These are phyloP conservation scores for Dusona sp. DNA, from an alignment of 2,888 invertebrate species.

Conservation along the genomic window DNA sequence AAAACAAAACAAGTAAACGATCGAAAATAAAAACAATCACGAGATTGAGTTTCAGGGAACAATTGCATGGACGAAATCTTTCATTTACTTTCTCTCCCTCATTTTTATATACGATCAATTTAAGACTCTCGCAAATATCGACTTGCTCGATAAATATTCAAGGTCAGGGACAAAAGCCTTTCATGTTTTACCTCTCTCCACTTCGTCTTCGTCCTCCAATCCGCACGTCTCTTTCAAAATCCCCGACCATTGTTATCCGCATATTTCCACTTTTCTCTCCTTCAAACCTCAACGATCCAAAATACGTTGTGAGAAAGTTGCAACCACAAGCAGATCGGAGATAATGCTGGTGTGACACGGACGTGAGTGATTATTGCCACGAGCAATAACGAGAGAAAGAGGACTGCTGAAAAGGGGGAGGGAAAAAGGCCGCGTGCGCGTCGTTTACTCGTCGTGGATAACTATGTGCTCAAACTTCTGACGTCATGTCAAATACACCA, in stretches of 20 bases:
- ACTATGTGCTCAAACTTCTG: slow-evolving; percentile 29
- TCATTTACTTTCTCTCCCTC: neutral
- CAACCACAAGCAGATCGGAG: neutral
- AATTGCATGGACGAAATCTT: neutral
- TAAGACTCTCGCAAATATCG: neutral
- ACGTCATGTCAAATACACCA: slow-evolving; percentile 41
- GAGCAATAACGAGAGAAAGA: neutral
- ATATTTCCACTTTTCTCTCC: slow-evolving; percentile 6
- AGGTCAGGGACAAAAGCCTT: slow-evolving; percentile 53
- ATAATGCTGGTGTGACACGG: slow-evolving; percentile 18
- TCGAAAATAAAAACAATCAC: neutral
- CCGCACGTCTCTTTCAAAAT: neutral
- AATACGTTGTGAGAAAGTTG: neutral
- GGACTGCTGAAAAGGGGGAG: neutral
- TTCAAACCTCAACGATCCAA: neutral
- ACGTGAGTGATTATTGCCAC: slow-evolving; percentile 44
- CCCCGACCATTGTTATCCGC: slow-evolving; percentile 48
- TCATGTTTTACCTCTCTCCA: neutral
- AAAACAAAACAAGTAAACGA: neutral
- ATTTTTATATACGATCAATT: neutral
- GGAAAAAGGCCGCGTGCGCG: slow-evolving; percentile 35
- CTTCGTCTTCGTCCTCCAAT: neutral
- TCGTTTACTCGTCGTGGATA: slow-evolving; percentile 20
- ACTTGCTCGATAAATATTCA: slow-evolving; percentile 17
- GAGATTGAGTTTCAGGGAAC: neutral